Base-by-base conservation (phyloP, 2,797 vertebrate genomes). In the Linurgus olivaceus region DNA sequence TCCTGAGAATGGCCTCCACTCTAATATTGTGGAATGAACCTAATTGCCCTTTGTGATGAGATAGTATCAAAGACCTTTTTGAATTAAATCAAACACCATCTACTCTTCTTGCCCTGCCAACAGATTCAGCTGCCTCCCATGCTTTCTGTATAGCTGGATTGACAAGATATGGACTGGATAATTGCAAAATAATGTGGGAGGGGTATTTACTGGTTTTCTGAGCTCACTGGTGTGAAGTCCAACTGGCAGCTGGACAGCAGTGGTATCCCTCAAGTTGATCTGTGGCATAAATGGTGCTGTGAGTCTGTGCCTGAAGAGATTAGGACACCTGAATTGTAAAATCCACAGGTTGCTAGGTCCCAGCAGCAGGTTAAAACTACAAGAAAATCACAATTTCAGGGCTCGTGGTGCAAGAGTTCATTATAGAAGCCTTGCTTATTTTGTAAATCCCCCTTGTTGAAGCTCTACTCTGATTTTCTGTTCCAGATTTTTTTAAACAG, bases 401-500 rank as follows among this genome's bases (percentile, higher is more conserved):
- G 13, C 20, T 18, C 37, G 4, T 19, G 25, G 25, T 76, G 11
- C 52, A 71, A 17, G 6, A 70, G 14, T 65, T 83, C 2, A 24
- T 65, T 79, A 45, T 10, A 29, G 9, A 80, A 58, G 8, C 26
- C 19, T 59, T 73, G 11, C 17, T 72, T 58, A 54, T 50, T 94
- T 55, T 76, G 3, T 17, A 67, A 55, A 23, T 4, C 1, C 1
- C 1, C 3, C 8, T 16, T 81, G 24, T 4, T 6, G 37, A 76
- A 80, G 7, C 7, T 81, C 20, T 74, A 54, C 82, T 82, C 31
- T 54, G 2, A 13, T 79, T 40, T 94, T 97, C 81, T 86, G 61
- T 97, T 97, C 47, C 86, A 99, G 99, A 97, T 17, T 99, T 99
- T 97, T 99, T 99, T 96, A 88, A 94, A 48, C 99, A 99, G 94